phyloP scores from a whole-genome alignment of 2,888 invertebrate genomes.

The Drosophila pseudotakahashii region DNA sequence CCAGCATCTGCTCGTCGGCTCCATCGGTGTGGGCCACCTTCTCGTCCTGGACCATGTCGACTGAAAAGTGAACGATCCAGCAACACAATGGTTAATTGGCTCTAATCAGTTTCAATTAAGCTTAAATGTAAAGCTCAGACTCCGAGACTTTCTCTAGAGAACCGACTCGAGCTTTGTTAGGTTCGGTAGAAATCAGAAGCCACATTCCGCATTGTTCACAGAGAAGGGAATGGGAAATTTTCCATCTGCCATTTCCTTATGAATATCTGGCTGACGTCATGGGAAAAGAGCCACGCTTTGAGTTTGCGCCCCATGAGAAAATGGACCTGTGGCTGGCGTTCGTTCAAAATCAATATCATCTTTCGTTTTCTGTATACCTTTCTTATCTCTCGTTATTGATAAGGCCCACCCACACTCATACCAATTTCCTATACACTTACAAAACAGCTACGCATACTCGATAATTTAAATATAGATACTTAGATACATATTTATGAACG shows the following conservation, averaged over 20 bases:
- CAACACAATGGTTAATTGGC: constrained; percentile 34
- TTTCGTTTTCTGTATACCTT: constrained; percentile 8
- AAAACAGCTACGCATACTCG: neutral
- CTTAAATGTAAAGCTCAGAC: constrained; percentile 8
- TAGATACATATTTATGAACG: constrained; percentile 2
- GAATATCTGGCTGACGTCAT: constrained; percentile 14
- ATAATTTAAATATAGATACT: neutral
- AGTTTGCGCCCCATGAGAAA: constrained; percentile 18
- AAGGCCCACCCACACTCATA: constrained; percentile 18
- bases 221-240: constrained; percentile 1
- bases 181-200: constrained; percentile 22
- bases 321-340: constrained; percentile 23
- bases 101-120: constrained; percentile 63
- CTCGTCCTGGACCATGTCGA: constrained; percentile 85
- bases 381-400: constrained; percentile 48
- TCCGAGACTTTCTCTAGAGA: constrained; percentile 16
- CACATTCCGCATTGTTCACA: constrained; percentile 10
- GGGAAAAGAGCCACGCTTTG: neutral
- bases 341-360: constrained; percentile 55
- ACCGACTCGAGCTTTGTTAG: constrained; percentile 20
- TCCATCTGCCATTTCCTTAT: constrained; percentile 6
- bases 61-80: constrained; percentile 25
- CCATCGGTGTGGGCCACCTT: constrained; percentile 82
- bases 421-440: neutral
- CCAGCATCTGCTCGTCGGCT: constrained; percentile 89